Evolutionary conservation across 2,888 invertebrate genomes (phyloP).

Genomic region (Drosophila rellima): DNA sequence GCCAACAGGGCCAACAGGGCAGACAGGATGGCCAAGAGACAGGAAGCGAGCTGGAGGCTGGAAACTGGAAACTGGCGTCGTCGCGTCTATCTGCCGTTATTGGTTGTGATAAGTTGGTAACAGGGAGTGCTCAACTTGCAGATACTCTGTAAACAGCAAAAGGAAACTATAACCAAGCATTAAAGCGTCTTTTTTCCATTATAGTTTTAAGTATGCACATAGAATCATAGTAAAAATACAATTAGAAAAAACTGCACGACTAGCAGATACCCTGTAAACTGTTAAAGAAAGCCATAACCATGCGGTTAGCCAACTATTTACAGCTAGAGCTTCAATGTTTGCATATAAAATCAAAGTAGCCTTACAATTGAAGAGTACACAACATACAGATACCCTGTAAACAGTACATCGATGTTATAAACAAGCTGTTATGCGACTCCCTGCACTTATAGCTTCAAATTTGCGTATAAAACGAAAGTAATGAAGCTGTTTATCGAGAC

Average conservation of each 20-base stretch:
- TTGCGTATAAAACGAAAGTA: too few relatives aligned
- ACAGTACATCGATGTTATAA: too few relatives aligned
- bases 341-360: background rate
- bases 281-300: background rate
- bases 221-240: background rate
- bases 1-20: conserved; percentile 31
- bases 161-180: background rate
- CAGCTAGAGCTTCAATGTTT: background rate
- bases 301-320: background rate
- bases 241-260: background rate
- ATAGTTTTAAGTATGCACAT: too few relatives aligned
- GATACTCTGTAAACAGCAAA: background rate
- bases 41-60: conserved; percentile 2
- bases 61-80: conserved; percentile 19
- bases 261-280: background rate
- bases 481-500: too few relatives aligned
- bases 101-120: conserved; percentile 37
- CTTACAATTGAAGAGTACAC: background rate
- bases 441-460: background rate
- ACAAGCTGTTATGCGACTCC: too few relatives aligned
- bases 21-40: conserved; percentile 18
- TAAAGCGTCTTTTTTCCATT: too few relatives aligned
- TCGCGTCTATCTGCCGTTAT: conserved; percentile 46
- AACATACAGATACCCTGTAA: background rate
- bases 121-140: background rate